Evolutionary conservation across 2,888 invertebrate genomes (phyloP).

Genomic region (Corythucha ciliata): DNA sequence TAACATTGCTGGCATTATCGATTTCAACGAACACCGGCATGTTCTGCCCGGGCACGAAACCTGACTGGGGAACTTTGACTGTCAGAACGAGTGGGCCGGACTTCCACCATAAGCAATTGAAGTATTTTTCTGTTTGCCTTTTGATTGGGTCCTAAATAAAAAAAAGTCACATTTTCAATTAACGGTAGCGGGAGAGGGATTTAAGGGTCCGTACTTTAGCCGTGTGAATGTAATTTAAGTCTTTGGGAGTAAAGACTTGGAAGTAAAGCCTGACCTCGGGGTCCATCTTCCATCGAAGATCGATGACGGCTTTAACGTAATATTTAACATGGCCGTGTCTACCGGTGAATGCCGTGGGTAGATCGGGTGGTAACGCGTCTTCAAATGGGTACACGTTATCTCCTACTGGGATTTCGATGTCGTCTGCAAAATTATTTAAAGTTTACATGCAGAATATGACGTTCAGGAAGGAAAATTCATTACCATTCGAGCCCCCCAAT

Average conservation of each 20-base stretch:
- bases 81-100: constrained; percentile 61
- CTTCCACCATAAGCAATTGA: constrained; percentile 69
- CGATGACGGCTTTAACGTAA: constrained; percentile 64
- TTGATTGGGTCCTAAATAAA: constrained; percentile 52
- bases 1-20: constrained; percentile 64
- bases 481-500: no score
- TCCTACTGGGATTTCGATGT: constrained; percentile 62
- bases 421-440: constrained; percentile 50
- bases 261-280: constrained; percentile 73
- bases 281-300: constrained; percentile 76
- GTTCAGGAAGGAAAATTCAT: no score
- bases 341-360: constrained; percentile 74
- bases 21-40: constrained; percentile 61
- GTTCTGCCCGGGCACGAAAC: constrained; percentile 66
- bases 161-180: not conserved
- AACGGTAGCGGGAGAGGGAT: constrained; percentile 6
- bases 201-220: constrained; percentile 54
- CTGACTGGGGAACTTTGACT: constrained; percentile 58
- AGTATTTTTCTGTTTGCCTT: no score
- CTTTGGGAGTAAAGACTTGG: constrained; percentile 69
- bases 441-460: no score
- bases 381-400: constrained; percentile 67
- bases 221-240: constrained; percentile 65
- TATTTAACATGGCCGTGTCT: constrained; percentile 60
- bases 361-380: constrained; percentile 57